These are phyloP conservation scores for Galago senegalensis DNA, from an alignment of 2,797 vertebrate genomes.

Conservation along the genomic window DNA sequence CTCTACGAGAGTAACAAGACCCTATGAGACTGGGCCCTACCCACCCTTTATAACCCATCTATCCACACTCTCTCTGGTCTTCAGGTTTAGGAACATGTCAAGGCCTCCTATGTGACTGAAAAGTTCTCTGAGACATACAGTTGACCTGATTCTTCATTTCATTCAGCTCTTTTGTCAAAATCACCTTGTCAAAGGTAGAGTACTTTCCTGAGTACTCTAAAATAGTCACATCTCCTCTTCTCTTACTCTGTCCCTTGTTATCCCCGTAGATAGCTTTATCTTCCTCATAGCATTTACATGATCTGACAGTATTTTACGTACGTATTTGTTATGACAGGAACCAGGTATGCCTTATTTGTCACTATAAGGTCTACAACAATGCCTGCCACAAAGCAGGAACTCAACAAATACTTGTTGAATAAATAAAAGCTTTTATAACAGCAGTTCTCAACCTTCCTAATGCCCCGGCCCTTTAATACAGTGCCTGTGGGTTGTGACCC, in stretches of 20 bases:
- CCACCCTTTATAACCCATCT: neutral
- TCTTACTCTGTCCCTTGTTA: neutral
- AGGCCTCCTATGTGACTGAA: neutral
- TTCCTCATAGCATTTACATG: neutral
- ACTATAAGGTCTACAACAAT: neutral
- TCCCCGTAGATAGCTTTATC: neutral
- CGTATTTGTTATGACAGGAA: neutral
- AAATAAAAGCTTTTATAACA: constrained; percentile 33
- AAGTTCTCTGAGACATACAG: neutral
- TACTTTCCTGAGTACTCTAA: neutral
- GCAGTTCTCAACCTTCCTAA: no score
- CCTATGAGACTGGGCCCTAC: neutral
- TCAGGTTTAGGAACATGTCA: neutral
- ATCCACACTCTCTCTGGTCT: neutral
- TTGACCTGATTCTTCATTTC: neutral
- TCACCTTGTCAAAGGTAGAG: neutral
- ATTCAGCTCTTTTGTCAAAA: neutral
- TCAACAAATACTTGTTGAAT: constrained; percentile 9
- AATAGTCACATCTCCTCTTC: neutral
- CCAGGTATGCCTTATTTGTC: neutral
- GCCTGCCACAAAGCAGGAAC: neutral
- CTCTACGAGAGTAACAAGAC: neutral
- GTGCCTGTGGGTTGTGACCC: no score
- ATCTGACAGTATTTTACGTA: neutral
- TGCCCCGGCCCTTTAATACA: no score